Evolutionary conservation across 2,797 vertebrate species (phyloP).

Genomic region (Argya squamiceps): DNA sequence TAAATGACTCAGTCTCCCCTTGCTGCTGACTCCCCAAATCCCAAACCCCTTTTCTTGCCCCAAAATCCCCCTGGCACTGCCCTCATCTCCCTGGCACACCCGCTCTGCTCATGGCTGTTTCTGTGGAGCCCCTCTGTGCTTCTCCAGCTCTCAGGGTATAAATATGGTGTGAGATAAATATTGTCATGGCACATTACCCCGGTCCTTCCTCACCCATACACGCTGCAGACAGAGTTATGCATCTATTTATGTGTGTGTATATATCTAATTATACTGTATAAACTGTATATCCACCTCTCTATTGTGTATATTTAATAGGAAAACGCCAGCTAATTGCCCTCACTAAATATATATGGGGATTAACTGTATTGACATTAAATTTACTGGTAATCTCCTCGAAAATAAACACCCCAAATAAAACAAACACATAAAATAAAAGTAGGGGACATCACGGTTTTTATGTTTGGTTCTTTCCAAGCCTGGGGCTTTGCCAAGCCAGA

Average conservation of each 20-base stretch:
- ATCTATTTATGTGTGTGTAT: conserved; percentile 49
- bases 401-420: conserved; percentile 44
- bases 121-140: not conserved
- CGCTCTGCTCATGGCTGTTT: not conserved
- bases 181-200: conserved; percentile 60
- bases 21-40: not conserved
- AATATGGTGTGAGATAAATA: conserved; percentile 54
- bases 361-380: conserved; percentile 39
- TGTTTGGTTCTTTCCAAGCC: not conserved
- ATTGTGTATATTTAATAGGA: conserved; percentile 13
- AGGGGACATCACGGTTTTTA: not conserved
- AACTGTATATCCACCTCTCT: conserved; percentile 32
- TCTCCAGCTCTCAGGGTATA: not conserved
- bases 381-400: conserved; percentile 21
- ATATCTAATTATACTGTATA: conserved; percentile 58
- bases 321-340: conserved; percentile 49
- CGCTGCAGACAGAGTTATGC: conserved; percentile 53
- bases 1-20: not conserved
- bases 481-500: not conserved
- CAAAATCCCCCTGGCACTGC: not conserved
- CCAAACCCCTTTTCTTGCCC: rapidly evolving
- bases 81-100: not conserved
- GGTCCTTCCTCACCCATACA: conserved; percentile 46
- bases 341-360: conserved; percentile 43
- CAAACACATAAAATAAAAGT: not conserved